Evolutionary conservation across 2,888 invertebrate genomes (phyloP).

Genomic region (Trichacis sp.): DNA sequence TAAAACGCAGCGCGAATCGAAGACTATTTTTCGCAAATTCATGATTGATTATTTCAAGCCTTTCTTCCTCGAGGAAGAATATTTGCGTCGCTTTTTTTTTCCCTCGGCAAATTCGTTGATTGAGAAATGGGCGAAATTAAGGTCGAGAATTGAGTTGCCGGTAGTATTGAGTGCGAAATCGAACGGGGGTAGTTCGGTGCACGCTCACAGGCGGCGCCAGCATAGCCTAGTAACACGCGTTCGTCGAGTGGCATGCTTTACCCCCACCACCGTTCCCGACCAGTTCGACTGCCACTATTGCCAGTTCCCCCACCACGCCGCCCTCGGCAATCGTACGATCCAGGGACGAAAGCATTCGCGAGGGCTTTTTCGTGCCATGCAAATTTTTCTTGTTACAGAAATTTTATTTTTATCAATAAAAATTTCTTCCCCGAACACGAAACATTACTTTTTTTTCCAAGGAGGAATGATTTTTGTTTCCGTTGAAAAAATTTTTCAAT

Average conservation of each 20-base stretch:
- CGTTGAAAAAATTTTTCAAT: too few relatives aligned
- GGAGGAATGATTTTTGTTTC: too few relatives aligned
- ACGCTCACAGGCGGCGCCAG: constrained; percentile 52
- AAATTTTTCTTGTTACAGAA: too few relatives aligned
- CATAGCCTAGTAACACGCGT: constrained; percentile 66
- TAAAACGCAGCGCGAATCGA: too few relatives aligned
- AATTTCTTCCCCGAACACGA: too few relatives aligned
- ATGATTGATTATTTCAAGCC: too few relatives aligned
- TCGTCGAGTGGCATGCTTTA: constrained; percentile 57
- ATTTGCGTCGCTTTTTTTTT: background rate
- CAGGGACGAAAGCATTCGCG: constrained; percentile 43
- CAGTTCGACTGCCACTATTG: too few relatives aligned
- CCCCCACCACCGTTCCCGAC: constrained; percentile 60
- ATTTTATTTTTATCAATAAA: too few relatives aligned
- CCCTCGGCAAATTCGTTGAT: background rate
- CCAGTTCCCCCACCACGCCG: constrained; percentile 2
- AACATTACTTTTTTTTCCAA: too few relatives aligned
- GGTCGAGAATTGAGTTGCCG: constrained; percentile 2
- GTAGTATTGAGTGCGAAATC: constrained; percentile 35
- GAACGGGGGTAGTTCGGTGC: constrained; percentile 35
- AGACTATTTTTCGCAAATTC: too few relatives aligned
- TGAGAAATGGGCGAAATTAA: constrained; percentile 1
- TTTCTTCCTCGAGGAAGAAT: background rate
- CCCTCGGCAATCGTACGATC: constrained; percentile 47
- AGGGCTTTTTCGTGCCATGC: background rate